Evolutionary conservation across 2,113 vertebrate genomes (phyloP), one percentile per base, ranked within the genome.

Genomic region (Malurus cyaneus): DNA sequence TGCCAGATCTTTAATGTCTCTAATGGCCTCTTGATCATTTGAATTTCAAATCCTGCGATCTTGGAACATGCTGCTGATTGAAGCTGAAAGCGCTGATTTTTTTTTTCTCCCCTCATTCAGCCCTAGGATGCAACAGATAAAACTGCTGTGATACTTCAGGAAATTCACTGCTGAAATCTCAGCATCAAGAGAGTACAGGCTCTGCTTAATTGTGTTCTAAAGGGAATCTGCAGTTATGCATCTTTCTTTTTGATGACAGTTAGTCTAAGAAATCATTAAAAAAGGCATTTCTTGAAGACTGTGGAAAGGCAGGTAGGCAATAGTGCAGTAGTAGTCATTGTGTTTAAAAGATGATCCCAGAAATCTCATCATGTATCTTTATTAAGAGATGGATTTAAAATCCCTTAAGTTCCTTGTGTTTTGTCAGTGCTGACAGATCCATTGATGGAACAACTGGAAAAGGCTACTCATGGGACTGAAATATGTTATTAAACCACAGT

Each of bases 1-100:
- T 94, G 18, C 50, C 93, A 89, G 95, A 96, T 94, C 53, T 97
- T 80, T 92, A 81, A 93, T 95, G 84, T 74, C 61, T 80, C 36
- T 94, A 78, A 92, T 92, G 82, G 41, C 54, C 56, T 92, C 39
- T 89, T 86, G 50, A 79, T 90, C 42, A 91, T 89, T 92, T 90
- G 47, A 61, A 78, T 93, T 94, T 93, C 79, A 88, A 65, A 89
- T 87, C 50, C 39, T 93, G 80, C 0, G 1, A 32, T 89, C 61
- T 42, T 78, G 60, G 86, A 91, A 79, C 2, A 11, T 52, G 39
- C 32, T 60, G 59, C 50, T 89, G 67, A 89, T 76, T 79, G 88
- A 93, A 86, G 88, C 47, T 89, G 88, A 94, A 90, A 20, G 56
- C 70, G 11, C n/a, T 64, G 77, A 29, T 77, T 88, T 71, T 41